phyloP scores from a whole-genome alignment of 2,888 invertebrate species.

The Folsomia candida region DNA sequence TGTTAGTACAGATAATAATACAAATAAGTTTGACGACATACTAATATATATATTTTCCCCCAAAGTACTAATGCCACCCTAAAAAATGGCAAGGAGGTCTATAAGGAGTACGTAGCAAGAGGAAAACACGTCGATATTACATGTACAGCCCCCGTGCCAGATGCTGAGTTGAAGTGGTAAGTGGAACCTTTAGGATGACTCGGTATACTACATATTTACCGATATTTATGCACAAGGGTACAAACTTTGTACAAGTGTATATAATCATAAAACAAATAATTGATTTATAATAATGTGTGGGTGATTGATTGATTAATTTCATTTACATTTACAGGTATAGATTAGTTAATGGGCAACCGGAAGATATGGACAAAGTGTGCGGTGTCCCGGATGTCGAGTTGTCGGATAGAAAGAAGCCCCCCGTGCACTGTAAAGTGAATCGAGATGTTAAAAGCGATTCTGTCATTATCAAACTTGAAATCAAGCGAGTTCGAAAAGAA shows the following conservation, averaged over 20 bases:
- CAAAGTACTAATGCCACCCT: too few species aligned
- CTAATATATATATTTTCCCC: too few species aligned
- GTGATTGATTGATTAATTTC: too few species aligned
- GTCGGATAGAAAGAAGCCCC: slow-evolving; percentile 20
- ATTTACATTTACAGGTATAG: slow-evolving; percentile 28
- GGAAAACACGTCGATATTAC: slow-evolving; percentile 30
- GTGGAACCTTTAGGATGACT: background rate
- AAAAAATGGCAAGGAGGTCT: too few species aligned
- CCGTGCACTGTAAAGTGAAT: slow-evolving; percentile 29
- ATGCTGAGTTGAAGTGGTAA: slow-evolving; percentile 44
- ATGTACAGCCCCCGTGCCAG: slow-evolving; percentile 41
- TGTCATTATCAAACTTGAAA: slow-evolving; percentile 26
- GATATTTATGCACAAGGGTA: background rate
- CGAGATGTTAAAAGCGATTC: background rate
- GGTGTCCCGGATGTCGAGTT: slow-evolving; percentile 32
- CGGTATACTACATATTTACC: too few species aligned
- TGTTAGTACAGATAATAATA: too few species aligned
- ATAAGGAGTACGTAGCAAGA: slow-evolving; percentile 37
- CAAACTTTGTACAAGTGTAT: too few species aligned
- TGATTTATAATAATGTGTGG: too few species aligned
- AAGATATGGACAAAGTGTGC: slow-evolving; percentile 35
- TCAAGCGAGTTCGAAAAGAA: slow-evolving; percentile 40
- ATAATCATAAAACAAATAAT: too few species aligned
- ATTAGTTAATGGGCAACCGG: slow-evolving; percentile 31
- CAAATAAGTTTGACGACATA: too few species aligned